Evolutionary conservation across 2,113 vertebrate genomes (phyloP), one percentile per base, ranked within the genome.

Genomic region (Microtus richardsoni): DNA sequence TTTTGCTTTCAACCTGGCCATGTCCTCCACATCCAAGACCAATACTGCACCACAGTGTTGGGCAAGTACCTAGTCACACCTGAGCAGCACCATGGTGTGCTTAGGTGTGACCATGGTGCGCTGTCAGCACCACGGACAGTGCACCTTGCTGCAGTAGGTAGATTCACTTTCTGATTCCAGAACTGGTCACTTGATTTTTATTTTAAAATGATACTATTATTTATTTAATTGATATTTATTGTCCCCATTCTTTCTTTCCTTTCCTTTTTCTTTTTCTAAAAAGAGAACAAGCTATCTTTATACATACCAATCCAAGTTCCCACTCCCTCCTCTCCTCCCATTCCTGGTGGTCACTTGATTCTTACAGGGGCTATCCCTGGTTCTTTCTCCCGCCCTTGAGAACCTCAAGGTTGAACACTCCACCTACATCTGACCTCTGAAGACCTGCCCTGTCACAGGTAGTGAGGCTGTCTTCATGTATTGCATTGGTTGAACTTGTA

Each of bases 91-190:
- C 0, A 2, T 14, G 49, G 49, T 52, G 49, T 52, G 49, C 49
- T 52, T 52, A 52, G 49, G 49, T 52, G 49, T 52, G 49, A 52
- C 12, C 49, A 52, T 52, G 49, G 49, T 52, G 49, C 13, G 2
- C 49, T 52, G 5, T 47, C 70, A 52, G 62, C 13, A 88, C 87
- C 39, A 19, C 0, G 5, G 74, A 30, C 52, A 41, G 52, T 5
- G 0, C 0, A 83, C 36, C 4, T 8, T 9, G 8, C 6, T 5
- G 2, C 8, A 2, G 17, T 0, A 0, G 11, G 49, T 52, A 14
- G 49, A 14, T 52, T 52, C 49, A 52, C 49, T 52, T 52, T 52
- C 49, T 52, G 49, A 22, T 54, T 68, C 58, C 33, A 84, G 14
- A 62, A 39, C 13, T 13, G 52, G 36, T 33, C 58, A 66, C 47